These are phyloP conservation scores for Apodemus speciosus DNA, from an alignment of 2,113 vertebrate species.

Conservation along the genomic window DNA sequence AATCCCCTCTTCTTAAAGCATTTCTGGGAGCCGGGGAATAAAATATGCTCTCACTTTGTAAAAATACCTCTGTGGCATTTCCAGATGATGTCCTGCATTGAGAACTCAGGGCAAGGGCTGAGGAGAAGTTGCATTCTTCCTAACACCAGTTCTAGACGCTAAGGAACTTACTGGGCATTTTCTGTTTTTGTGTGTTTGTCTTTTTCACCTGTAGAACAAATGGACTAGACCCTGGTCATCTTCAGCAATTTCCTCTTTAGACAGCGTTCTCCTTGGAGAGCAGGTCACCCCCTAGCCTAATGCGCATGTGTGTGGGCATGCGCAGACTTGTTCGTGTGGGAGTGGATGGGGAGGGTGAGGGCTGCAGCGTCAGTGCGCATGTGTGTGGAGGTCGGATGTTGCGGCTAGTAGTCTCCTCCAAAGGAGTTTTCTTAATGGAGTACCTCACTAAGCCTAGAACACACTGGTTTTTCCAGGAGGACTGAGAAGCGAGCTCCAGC, in stretches of 20 bases:
- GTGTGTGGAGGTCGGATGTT: not conserved
- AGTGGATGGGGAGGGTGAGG: no score
- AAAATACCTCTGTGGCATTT: not conserved
- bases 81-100: no score
- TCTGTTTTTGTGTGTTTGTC: no score
- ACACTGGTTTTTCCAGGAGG: no score
- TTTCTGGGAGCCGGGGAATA: not conserved
- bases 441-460: not conserved
- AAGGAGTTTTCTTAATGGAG: not conserved
- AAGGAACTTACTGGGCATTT: not conserved
- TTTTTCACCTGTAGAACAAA: not conserved
- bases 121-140: rapidly evolving
- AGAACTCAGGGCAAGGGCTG: not conserved
- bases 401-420: not conserved
- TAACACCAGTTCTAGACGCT: not conserved
- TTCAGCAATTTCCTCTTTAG: not conserved
- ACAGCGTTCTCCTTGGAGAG: not conserved
- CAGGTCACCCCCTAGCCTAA: not conserved
- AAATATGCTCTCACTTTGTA: not conserved
- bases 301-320: not conserved
- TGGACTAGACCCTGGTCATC: not conserved
- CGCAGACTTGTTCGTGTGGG: not conserved
- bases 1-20: not conserved
- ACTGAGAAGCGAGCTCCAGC: not conserved
- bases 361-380: not conserved